phyloP scores from a whole-genome alignment of 2,113 vertebrate species.

The Nyctibius bracteatus region DNA sequence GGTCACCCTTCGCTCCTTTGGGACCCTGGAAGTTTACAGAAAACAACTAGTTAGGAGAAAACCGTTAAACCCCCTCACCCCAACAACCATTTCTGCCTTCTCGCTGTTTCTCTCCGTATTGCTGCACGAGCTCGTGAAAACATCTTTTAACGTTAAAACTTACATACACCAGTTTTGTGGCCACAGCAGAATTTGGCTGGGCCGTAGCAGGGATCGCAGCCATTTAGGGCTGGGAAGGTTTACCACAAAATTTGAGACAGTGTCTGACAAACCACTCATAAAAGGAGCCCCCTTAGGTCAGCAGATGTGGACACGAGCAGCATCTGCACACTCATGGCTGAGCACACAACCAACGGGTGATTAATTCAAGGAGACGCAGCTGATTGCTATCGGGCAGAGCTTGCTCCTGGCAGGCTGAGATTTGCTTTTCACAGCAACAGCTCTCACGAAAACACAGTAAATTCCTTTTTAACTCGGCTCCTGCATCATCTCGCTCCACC shows the following conservation, averaged over 20 bases:
- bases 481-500: accelerated
- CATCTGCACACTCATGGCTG: background rate
- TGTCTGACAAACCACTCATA: background rate
- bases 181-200: background rate
- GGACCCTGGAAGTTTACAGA: constrained; percentile 73
- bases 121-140: accelerated
- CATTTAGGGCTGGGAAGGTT: background rate
- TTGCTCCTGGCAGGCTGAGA: background rate
- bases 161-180: background rate
- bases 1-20: constrained; percentile 83
- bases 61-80: background rate
- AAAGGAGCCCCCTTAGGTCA: background rate
- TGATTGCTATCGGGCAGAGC: background rate
- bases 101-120: accelerated
- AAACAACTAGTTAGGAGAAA: background rate
- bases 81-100: background rate
- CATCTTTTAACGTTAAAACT: background rate
- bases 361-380: background rate
- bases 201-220: background rate
- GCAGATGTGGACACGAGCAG: accelerated
- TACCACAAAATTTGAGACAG: background rate
- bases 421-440: background rate
- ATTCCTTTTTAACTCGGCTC: background rate
- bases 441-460: background rate
- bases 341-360: background rate